A percentile compares a stretch with the other conserved stretches of the same genome.
phyloP scores from a whole-genome alignment of 2,113 vertebrate species.

The Opisthocomus hoazin region DNA sequence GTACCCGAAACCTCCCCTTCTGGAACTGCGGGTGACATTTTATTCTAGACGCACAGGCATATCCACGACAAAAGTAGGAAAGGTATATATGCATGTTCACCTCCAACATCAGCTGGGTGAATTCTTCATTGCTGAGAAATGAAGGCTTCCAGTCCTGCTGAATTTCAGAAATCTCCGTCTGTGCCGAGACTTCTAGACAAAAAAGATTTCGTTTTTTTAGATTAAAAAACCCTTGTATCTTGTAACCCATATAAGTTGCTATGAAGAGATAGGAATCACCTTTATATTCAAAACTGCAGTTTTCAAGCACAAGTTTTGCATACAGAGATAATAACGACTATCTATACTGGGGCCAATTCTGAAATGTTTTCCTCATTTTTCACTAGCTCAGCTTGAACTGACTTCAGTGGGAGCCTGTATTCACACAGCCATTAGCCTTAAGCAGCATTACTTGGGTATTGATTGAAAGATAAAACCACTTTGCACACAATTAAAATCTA shows the following conservation, averaged over 20 bases:
- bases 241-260: neutral
- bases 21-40: neutral
- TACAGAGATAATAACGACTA: neutral
- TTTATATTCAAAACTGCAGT: neutral
- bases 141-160: conserved; percentile 83
- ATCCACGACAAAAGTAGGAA: neutral
- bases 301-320: neutral
- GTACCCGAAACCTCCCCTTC: neutral
- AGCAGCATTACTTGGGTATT: neutral
- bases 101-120: conserved; percentile 84
- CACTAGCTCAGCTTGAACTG: neutral
- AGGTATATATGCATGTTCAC: conserved; percentile 47
- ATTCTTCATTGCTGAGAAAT: conserved; percentile 83
- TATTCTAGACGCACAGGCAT: neutral
- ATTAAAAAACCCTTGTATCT: neutral
- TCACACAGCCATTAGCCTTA: neutral
- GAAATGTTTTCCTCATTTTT: neutral
- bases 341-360: neutral
- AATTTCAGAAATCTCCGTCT: conserved; percentile 76
- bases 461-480: conserved; percentile 1
- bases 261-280: neutral
- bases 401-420: neutral
- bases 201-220: neutral
- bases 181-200: conserved; percentile 74
- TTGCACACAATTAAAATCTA: conserved; percentile 1